phyloP scores from a whole-genome alignment of 2,888 invertebrate species.

The Phorcus lineatus region DNA sequence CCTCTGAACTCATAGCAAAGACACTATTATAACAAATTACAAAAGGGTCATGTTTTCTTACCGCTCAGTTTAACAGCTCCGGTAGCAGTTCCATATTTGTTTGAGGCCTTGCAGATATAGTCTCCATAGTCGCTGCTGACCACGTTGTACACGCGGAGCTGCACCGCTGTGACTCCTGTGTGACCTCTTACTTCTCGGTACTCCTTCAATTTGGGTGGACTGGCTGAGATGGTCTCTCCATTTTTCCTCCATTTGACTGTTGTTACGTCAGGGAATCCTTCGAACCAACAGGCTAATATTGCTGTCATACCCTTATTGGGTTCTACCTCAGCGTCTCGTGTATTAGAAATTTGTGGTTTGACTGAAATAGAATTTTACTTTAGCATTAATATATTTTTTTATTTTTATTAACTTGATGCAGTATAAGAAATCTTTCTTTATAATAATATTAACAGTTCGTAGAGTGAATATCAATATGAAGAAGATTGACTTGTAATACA shows the following conservation, averaged over 20 bases:
- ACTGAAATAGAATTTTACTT: not conserved
- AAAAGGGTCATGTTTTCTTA: not conserved
- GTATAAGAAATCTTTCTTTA: too few relatives aligned
- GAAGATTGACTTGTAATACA: too few relatives aligned
- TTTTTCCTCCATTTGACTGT: slow-evolving; percentile 16
- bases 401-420: too few relatives aligned
- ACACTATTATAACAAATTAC: too few relatives aligned
- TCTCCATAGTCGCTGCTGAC: slow-evolving; percentile 1
- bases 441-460: too few relatives aligned
- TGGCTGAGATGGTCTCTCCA: not conserved
- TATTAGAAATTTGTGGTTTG: not conserved
- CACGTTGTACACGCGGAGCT: not conserved
- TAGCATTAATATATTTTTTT: too few relatives aligned
- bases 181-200: not conserved
- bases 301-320: not conserved
- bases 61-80: slow-evolving; percentile 14
- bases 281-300: slow-evolving; percentile 16
- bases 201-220: not conserved
- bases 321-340: not conserved
- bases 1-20: too few relatives aligned
- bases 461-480: too few relatives aligned
- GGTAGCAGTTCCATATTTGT: slow-evolving; percentile 16
- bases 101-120: slow-evolving; percentile 16
- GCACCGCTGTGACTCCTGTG: not conserved
- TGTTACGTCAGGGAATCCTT: slow-evolving; percentile 19